Base-by-base conservation (phyloP, 2,888 invertebrate genomes). In the Nymphalis polychloros region DNA sequence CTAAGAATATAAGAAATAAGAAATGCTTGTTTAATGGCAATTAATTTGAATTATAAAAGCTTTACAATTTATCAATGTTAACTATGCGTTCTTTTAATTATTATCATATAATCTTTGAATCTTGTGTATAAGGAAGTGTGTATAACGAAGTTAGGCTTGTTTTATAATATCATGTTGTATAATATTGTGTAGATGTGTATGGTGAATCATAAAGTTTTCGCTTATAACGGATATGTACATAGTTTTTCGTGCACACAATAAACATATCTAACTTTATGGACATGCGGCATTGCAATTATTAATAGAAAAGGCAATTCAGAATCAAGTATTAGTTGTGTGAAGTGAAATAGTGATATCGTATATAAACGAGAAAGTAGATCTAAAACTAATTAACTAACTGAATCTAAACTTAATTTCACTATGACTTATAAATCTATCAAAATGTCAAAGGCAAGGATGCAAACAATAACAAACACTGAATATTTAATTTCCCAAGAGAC, bases 241-340 rank as follows among this genome's bases (percentile, higher is more conserved):
- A 77, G 79, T 78, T 83, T 82, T 78, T 82, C 90, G 90, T 92
- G 90, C 91, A 90, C 82, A 87, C 83, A 87, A 83, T 67, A 64
- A 68, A 72, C 69, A 68, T 85, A 79, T 84, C 89, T 90, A 88
- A 79, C 81, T 79, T 75, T 82, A 73, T 67, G 75, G 79, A 80
- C 90, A 92, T 92, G 91, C 91, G 83, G 84, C 89, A 89, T 89
- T 85, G 86, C 89, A 87, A 76, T 80, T 73, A 66, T 48, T 13
- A 60, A 52, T n/a, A 69, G 63, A 52, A 57, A 72, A 70, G 65
- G 57, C 23, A 66, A 35, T 66, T 55, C 68, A 77, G 78, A 77
- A 82, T 61, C 27, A 76, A 76, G 71, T 81, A 81, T 84, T 81
- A 84, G 76, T 86, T 79, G 27, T 88, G 84, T 87, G 87, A 79